A percentile compares a stretch with the other conserved stretches of the same genome.
Conservation (phyloP, 2,888 invertebrate genomes). For the Ophion ventricosus region DNA sequence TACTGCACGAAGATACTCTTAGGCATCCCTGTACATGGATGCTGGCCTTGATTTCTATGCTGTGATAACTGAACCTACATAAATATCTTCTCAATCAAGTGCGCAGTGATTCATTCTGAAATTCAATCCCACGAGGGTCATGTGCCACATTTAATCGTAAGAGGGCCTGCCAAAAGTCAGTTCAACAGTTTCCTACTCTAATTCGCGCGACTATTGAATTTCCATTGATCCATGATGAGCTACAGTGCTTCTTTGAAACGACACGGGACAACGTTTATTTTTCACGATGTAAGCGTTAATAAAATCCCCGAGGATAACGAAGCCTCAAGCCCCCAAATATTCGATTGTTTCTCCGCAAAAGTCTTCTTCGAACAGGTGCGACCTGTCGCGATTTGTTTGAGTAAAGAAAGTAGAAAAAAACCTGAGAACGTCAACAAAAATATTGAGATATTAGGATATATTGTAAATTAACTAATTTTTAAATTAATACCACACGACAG, state of each 20-base stretch:
- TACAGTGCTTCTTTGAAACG: background rate
- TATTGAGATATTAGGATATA: too few relatives aligned
- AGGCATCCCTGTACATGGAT: conserved; percentile 13
- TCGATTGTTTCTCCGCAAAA: too few relatives aligned
- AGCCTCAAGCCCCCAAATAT: background rate
- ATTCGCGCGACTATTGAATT: background rate
- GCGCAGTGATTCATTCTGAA: conserved; percentile 24
- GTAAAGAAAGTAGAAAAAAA: too few relatives aligned
- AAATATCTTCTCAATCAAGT: conserved; percentile 45
- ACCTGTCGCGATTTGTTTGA: too few relatives aligned
- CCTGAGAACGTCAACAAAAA: too few relatives aligned
- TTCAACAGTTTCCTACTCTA: background rate
- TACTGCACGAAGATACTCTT: background rate
- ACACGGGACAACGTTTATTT: background rate
- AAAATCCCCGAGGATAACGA: background rate
- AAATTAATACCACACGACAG: too few relatives aligned
- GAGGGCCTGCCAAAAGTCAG: background rate
- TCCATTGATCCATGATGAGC: background rate
- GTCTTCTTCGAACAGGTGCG: too few relatives aligned
- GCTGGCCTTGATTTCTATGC: conserved; percentile 18
- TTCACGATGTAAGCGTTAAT: background rate
- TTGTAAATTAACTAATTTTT: too few relatives aligned
- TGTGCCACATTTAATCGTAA: background rate
- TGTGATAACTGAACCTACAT: conserved; percentile 45
- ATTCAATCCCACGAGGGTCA: conserved; percentile 23